These are phyloP conservation scores for Enoplosus armatus DNA, from an alignment of 2,797 vertebrate species.

Conservation along the genomic window DNA sequence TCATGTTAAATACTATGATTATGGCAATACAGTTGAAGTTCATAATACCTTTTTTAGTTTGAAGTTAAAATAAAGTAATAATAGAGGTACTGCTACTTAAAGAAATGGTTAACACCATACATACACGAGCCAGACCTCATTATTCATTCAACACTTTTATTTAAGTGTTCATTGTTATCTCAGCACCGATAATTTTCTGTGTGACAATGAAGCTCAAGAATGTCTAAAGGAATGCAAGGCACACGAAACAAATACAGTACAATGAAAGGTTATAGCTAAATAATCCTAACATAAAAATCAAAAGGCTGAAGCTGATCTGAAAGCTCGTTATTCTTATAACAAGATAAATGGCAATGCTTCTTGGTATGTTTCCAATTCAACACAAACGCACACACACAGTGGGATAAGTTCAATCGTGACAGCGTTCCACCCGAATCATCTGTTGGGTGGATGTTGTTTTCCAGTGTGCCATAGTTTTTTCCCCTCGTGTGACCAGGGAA, in stretches of 20 bases:
- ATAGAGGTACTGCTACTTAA: not conserved
- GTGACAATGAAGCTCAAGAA: slow-evolving; percentile 20
- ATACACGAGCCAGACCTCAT: not conserved
- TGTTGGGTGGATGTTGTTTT: slow-evolving; percentile 37
- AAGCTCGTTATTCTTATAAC: not conserved
- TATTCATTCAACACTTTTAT: not conserved
- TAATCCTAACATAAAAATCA: slow-evolving; percentile 11
- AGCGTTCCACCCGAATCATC: slow-evolving; percentile 26
- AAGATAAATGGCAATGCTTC: slow-evolving; percentile 1
- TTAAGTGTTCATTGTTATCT: slow-evolving; percentile 1
- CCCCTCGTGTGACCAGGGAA: slow-evolving; percentile 34
- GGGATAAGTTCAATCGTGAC: not conserved
- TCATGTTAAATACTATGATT: not conserved
- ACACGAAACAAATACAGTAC: slow-evolving; percentile 14
- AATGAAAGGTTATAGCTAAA: slow-evolving; percentile 25
- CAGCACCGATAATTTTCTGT: not conserved
- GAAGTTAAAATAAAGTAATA: not conserved
- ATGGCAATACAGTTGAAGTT: not conserved
- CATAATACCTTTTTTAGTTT: not conserved
- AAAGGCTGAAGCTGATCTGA: slow-evolving; percentile 1
- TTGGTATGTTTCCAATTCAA: not conserved
- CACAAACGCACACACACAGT: not conserved
- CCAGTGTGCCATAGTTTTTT: slow-evolving; percentile 12
- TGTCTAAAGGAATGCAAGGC: slow-evolving; percentile 19
- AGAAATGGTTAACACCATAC: not conserved